phyloP scores from a whole-genome alignment of 2,113 vertebrate species.

The Phodopus roborovskii region DNA sequence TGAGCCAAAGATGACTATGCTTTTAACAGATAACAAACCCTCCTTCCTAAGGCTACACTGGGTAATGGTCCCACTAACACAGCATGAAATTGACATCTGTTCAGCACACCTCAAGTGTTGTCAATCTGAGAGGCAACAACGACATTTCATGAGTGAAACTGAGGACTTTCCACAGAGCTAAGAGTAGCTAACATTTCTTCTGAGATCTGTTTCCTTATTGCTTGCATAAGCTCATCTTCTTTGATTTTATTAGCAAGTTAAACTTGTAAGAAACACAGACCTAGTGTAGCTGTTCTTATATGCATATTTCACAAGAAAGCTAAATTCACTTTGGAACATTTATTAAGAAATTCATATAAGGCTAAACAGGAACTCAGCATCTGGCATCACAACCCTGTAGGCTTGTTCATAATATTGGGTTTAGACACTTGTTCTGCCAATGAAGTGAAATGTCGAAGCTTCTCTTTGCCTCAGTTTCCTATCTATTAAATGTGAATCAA shows the following conservation, averaged over 20 bases:
- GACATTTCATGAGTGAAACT: conserved; percentile 4
- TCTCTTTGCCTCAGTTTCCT: conserved; percentile 16
- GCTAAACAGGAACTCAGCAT: not conserved
- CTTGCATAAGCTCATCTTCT: conserved; percentile 13
- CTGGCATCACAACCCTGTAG: not conserved
- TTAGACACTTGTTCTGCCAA: not conserved
- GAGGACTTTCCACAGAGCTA: not conserved
- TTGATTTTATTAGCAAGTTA: conserved; percentile 39
- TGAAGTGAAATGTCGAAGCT: not conserved
- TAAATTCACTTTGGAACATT: conserved; percentile 47
- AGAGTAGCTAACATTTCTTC: conserved; percentile 3
- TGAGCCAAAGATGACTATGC: not conserved
- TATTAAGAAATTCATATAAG: conserved; percentile 23
- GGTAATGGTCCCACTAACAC: not conserved
- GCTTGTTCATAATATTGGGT: not conserved
- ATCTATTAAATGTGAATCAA: conserved; percentile 33
- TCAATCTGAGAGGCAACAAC: conserved; percentile 43
- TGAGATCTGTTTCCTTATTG: not conserved
- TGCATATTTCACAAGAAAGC: not conserved
- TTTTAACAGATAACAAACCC: conserved; percentile 16
- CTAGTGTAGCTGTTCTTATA: conserved; percentile 19
- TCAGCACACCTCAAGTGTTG: not conserved
- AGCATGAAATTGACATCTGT: not conserved
- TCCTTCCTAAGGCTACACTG: not conserved
- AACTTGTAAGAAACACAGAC: conserved; percentile 50